phyloP scores from a whole-genome alignment of 2,797 vertebrate species.

The Anguilla marmorata region DNA sequence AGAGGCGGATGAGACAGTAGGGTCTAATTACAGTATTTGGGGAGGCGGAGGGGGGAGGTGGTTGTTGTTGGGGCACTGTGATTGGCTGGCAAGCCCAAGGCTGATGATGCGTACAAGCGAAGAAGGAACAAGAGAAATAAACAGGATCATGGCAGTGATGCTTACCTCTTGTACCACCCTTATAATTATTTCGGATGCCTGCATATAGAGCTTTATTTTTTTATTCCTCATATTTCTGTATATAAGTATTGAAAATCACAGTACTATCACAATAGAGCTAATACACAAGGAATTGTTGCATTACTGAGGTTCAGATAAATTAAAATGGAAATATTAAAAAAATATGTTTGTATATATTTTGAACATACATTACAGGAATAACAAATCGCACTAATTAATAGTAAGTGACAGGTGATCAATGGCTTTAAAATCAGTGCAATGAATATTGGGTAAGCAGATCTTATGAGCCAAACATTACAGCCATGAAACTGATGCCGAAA shows the following conservation, averaged over 20 bases:
- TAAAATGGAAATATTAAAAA: neutral
- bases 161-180: neutral
- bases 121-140: neutral
- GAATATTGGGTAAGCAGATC: neutral
- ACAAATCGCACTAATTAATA: neutral
- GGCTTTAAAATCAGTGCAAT: neutral
- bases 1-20: neutral
- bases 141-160: conserved; percentile 3
- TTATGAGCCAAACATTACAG: neutral
- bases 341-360: neutral
- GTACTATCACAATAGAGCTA: neutral
- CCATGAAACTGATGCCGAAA: neutral
- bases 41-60: neutral
- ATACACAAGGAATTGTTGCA: neutral
- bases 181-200: neutral
- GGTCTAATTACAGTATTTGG: conserved; percentile 17
- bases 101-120: neutral
- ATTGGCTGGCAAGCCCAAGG: neutral
- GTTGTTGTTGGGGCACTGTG: neutral
- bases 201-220: neutral
- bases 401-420: neutral
- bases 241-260: neutral
- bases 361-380: neutral
- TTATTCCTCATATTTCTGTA: neutral
- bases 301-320: neutral